Base-by-base conservation (phyloP, 1,140 invertebrate genomes). In the Apis dorsata region DNA sequence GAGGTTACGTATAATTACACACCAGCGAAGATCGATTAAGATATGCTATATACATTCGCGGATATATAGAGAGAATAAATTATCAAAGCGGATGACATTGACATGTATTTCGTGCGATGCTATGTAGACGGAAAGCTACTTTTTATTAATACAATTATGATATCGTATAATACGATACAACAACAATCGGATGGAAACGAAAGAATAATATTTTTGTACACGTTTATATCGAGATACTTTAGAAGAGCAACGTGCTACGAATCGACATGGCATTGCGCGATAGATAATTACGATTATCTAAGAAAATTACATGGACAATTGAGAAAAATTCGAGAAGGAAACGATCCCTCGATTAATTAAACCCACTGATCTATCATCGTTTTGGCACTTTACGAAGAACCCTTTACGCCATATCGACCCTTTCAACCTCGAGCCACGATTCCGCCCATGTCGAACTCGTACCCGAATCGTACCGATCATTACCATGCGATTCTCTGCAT, bases 391-490 rank as follows among this genome's bases (percentile, higher is more conserved):
- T 28, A 59, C 66, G 62, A 66, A 59, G 71, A 78, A 73, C 86
- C 80, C 73, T 85, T 87, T 66, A 70, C 85, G 85, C 79, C 82
- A 69, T 87, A 87, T 87, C 86, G 86, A 87, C 85, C 86, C 73
- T 77, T 44, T 60, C 53, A 77, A 75, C 73, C 86, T 71, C 82
- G 86, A 87, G 77, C 86, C 73, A 70, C 77, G 85, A 78, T 63
- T 68, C 79, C 83, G 75, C 82, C 85, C 85, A 78, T 74, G 79
- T 73, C 81, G 75, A 73, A 86, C 77, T 75, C 21, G 69, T 19
- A 60, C 24, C 69, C 85, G 34, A 28, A 68, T 19, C 24, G 34
- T 68, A 53, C 34, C 69, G 76, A 86, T 76, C 73, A 59, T 78
- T 79, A 71, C 81, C 51, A 62, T n/a, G 28, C 57, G 62, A 80